These are phyloP conservation scores for Brassicogethes aeneus DNA, from an alignment of 2,888 invertebrate genomes.

Conservation along the genomic window DNA sequence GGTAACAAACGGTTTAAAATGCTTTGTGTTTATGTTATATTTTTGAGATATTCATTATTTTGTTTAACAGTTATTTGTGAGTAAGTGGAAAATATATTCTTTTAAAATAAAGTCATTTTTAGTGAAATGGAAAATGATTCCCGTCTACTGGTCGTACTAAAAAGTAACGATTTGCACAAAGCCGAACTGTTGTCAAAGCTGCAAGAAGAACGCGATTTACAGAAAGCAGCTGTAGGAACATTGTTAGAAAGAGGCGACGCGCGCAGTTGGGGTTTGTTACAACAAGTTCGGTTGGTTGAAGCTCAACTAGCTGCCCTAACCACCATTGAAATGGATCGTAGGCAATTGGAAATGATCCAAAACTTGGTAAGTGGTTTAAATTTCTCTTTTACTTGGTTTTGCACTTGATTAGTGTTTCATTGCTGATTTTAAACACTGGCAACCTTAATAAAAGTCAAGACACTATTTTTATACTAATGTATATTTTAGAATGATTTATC, in stretches of 20 bases:
- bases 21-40: too few species aligned
- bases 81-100: background rate
- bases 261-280: conserved; percentile 65
- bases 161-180: conserved; percentile 53
- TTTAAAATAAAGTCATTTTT: conserved; percentile 3
- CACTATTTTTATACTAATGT: background rate
- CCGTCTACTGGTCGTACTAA: conserved; percentile 51
- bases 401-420: background rate
- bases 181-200: conserved; percentile 52
- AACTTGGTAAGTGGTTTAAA: conserved; percentile 50
- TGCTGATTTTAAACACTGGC: background rate
- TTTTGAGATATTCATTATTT: too few species aligned
- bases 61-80: too few species aligned
- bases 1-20: too few species aligned
- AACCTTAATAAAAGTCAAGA: background rate
- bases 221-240: conserved; percentile 63
- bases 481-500: conserved; percentile 51
- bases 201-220: conserved; percentile 59
- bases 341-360: conserved; percentile 55
- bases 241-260: conserved; percentile 65
- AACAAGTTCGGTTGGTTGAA: conserved; percentile 66
- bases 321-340: conserved; percentile 62
- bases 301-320: conserved; percentile 62
- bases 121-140: conserved; percentile 54
- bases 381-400: too few species aligned